A percentile compares a stretch with the other conserved stretches of the same genome.
Evolutionary conservation across 1,140 invertebrate species (phyloP).

Genomic region (Sitodiplosis mosellana): DNA sequence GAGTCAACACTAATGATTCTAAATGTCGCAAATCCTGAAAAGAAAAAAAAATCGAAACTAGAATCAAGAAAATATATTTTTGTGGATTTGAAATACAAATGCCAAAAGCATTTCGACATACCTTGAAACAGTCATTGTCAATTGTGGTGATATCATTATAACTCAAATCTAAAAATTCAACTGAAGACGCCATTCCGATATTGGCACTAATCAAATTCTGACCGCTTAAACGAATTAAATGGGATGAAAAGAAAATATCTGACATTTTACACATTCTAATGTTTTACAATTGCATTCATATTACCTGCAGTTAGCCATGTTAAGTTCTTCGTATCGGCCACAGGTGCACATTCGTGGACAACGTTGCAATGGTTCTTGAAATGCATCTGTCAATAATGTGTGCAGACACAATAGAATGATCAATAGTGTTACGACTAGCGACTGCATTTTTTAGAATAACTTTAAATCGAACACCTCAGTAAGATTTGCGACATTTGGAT

Average conservation of each 20-base stretch:
- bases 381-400: neutral
- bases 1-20: conserved; percentile 12
- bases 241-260: conserved; percentile 2
- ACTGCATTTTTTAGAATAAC: no score
- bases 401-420: neutral
- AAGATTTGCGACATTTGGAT: no score
- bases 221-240: conserved; percentile 10
- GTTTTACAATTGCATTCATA: no score
- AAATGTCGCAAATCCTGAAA: conserved; percentile 14
- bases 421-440: no score
- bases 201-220: conserved; percentile 19
- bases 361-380: conserved; percentile 9
- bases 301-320: conserved; percentile 23
- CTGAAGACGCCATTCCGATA: conserved; percentile 16
- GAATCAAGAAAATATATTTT: no score
- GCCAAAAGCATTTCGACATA: conserved; percentile 4
- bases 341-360: conserved; percentile 19
- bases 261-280: no score
- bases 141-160: conserved; percentile 22
- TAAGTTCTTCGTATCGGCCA: conserved; percentile 14
- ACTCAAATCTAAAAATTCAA: conserved; percentile 20
- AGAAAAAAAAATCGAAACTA: neutral
- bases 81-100: neutral
- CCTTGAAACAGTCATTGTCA: conserved; percentile 18
- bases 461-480: no score